These are phyloP conservation scores for Erethizon dorsatum DNA, from an alignment of 2,797 vertebrate genomes.

Conservation along the genomic window DNA sequence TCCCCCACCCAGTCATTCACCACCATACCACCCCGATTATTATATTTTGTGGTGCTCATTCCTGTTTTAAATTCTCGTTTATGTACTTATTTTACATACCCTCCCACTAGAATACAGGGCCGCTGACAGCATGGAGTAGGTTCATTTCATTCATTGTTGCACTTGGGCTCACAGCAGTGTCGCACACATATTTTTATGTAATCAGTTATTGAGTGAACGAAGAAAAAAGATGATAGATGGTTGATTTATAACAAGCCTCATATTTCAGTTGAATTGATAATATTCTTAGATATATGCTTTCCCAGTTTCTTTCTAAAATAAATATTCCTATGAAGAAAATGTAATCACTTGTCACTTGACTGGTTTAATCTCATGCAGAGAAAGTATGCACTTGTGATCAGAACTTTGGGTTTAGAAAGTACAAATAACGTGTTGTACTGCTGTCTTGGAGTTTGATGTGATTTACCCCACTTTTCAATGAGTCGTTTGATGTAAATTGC, in stretches of 20 bases:
- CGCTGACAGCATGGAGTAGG: neutral
- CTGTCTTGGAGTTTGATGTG: conserved; percentile 28
- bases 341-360: conserved; percentile 36
- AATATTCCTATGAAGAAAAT: conserved; percentile 29
- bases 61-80: neutral
- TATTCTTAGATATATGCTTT: conserved; percentile 31
- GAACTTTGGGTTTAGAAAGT: neutral
- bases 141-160: neutral
- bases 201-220: conserved; percentile 8
- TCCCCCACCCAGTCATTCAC: neutral
- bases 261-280: neutral
- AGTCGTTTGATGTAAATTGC: neutral
- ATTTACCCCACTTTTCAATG: neutral
- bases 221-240: neutral
- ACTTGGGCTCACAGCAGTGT: neutral
- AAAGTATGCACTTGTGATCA: neutral
- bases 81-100: neutral
- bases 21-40: neutral
- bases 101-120: neutral
- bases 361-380: conserved; percentile 15
- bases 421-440: neutral
- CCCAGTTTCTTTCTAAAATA: conserved; percentile 56
- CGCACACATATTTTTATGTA: neutral
- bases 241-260: neutral
- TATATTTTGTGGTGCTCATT: neutral